Percentiles rank a stretch among this genome's conserved stretches.
Conservation (phyloP, 2,888 invertebrate species). For the Drosophila meridiana region DNA sequence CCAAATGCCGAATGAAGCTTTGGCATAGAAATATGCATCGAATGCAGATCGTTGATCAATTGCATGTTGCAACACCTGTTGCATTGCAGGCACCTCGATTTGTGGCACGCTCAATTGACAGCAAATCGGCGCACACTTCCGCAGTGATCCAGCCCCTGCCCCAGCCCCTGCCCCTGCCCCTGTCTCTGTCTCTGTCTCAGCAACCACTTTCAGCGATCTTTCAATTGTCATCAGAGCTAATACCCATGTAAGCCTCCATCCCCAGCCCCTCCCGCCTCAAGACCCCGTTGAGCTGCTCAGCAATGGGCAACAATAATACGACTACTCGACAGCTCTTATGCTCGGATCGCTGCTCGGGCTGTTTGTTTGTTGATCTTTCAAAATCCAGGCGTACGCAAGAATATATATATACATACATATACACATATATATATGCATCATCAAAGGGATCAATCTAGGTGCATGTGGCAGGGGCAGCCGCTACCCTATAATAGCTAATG, state of each 20-base stretch:
- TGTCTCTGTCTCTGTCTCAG: not conserved
- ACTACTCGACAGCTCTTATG: slow-evolving; percentile 17
- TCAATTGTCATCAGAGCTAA: slow-evolving; percentile 58
- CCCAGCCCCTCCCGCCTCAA: not conserved
- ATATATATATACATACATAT: slow-evolving; percentile 21
- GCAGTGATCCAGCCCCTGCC: slow-evolving; percentile 18
- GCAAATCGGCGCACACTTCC: slow-evolving; percentile 59
- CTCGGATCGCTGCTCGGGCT: slow-evolving; percentile 13
- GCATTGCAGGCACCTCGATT: not conserved
- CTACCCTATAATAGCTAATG: slow-evolving; percentile 70
- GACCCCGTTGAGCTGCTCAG: not conserved
- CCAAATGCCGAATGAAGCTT: not conserved
- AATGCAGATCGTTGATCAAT: slow-evolving; percentile 15
- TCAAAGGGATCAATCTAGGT: slow-evolving; percentile 63
- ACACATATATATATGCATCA: slow-evolving; percentile 8
- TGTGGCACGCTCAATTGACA: slow-evolving; percentile 43
- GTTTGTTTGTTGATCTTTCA: slow-evolving; percentile 60
- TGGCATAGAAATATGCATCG: slow-evolving; percentile 12
- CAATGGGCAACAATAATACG: slow-evolving; percentile 10
- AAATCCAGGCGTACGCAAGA: slow-evolving; percentile 50
- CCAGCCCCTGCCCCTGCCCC: not conserved
- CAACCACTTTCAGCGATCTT: slow-evolving; percentile 42
- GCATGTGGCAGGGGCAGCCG: slow-evolving; percentile 22
- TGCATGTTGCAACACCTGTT: slow-evolving; percentile 22
- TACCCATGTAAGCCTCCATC: slow-evolving; percentile 54